Base-by-base conservation (phyloP, 2,888 invertebrate species). In the Apotomis betuletana region DNA sequence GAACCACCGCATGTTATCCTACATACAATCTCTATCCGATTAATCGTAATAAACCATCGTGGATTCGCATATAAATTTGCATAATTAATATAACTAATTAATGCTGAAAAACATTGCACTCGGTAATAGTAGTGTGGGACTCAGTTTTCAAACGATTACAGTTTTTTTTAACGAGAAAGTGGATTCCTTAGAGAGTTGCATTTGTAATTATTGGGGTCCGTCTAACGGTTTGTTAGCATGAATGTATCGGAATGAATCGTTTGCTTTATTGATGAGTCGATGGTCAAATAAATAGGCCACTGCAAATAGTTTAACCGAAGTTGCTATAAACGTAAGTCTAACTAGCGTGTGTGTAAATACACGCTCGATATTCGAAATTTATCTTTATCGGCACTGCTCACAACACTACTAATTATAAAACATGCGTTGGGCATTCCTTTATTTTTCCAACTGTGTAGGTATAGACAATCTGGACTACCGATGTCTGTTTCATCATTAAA, bases 11-110 rank as follows among this genome's bases (percentile, higher is more conserved):
- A 15, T 69, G 70, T 74, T 82, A 81, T 84, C 84, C 77, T 69
- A 76, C 75, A 75, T 80, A 84, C 85, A 85, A 91, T 90, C 90
- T 87, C 82, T 79, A 88, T 89, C 84, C 84, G 83, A 86, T 86
- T 88, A 89, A 90, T 90, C 88, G 87, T 83, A 85, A 85, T 89
- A 87, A 88, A 88, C 83, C 87, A 90, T 90, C 88, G 87, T 81
- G 82, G 86, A 91, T 89, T 90, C 90, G 88, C 91, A 90, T 87
- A 88, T 85, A 85, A 87, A 90, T 91, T 90, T 87, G 85, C 91
- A 91, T 91, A 90, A 90, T 91, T 91, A 90, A 90, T 91, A 87
- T 86, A 58, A 88, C 87, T 90, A 91, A 91, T 92, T 90, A 91
- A 87, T 86, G 81, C 81, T 83, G 85, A 89, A 88, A 88, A 87